Evolutionary conservation across 2,888 invertebrate species (phyloP).

Genomic region (Lithophane leautieri): DNA sequence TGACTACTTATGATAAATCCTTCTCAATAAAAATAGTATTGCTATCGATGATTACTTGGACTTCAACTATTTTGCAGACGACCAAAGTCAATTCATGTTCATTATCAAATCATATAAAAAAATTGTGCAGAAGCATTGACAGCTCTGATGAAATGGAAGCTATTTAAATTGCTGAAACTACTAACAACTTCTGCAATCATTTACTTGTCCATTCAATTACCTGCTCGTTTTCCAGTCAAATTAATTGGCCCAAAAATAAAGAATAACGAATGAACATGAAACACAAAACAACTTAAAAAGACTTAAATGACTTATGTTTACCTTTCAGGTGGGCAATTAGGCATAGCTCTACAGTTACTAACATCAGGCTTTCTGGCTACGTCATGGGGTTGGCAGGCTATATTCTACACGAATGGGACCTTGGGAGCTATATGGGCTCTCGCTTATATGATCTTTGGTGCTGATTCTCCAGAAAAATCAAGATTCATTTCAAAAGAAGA

Average conservation of each 20-base stretch:
- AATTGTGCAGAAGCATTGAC: too few relatives aligned
- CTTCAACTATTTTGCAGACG: too few relatives aligned
- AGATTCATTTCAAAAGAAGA: slow-evolving; percentile 92
- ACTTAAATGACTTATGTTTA: slow-evolving; percentile 29
- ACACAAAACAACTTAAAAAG: slow-evolving; percentile 13
- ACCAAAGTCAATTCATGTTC: too few relatives aligned
- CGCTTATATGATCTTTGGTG: slow-evolving; percentile 91
- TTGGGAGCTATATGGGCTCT: slow-evolving; percentile 91
- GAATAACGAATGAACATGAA: slow-evolving; percentile 28
- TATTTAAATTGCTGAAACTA: not conserved
- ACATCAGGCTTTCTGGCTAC: slow-evolving; percentile 93
- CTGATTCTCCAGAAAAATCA: slow-evolving; percentile 91
- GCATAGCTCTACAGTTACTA: slow-evolving; percentile 94
- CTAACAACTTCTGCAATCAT: not conserved
- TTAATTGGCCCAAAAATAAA: slow-evolving; percentile 15
- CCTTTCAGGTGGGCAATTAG: slow-evolving; percentile 93
- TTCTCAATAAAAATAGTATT: too few relatives aligned
- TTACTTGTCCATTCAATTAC: slow-evolving; percentile 33
- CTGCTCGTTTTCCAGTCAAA: slow-evolving; percentile 17
- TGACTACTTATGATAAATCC: too few relatives aligned
- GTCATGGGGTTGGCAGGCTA: slow-evolving; percentile 93
- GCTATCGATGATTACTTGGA: too few relatives aligned
- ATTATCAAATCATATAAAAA: too few relatives aligned
- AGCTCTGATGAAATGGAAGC: not conserved
- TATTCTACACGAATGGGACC: slow-evolving; percentile 94